Evolutionary conservation across 2,888 invertebrate genomes (phyloP).

Genomic region (Choristoneura rosaceana): DNA sequence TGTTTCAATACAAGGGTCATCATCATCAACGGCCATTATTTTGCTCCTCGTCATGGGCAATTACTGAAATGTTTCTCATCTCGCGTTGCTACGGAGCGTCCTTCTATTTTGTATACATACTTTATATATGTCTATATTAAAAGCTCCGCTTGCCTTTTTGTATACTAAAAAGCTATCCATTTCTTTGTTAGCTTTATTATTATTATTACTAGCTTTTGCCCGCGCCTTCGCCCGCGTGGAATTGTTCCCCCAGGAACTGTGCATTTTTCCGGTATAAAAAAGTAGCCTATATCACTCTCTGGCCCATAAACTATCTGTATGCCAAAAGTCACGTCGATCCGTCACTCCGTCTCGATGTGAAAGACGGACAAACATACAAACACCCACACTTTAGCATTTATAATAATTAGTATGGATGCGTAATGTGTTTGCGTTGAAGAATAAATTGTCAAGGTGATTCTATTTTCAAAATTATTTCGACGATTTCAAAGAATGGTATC

Average conservation of each 20-base stretch:
- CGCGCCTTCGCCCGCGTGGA: too few relatives aligned
- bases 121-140: too few relatives aligned
- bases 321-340: too few relatives aligned
- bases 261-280: too few relatives aligned
- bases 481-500: slow-evolving; percentile 3
- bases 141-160: slow-evolving; percentile 5
- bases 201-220: neutral
- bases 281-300: too few relatives aligned
- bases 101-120: slow-evolving; percentile 17
- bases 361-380: too few relatives aligned
- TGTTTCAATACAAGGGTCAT: slow-evolving; percentile 21
- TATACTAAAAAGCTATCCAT: neutral
- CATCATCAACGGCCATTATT: slow-evolving; percentile 31
- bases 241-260: too few relatives aligned
- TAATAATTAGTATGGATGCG: too few relatives aligned
- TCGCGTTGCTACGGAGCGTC: slow-evolving; percentile 1
- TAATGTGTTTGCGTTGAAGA: neutral
- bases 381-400: too few relatives aligned
- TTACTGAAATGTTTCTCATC: slow-evolving; percentile 25
- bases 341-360: too few relatives aligned
- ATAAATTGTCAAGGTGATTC: neutral
- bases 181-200: neutral
- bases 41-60: slow-evolving; percentile 25
- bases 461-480: neutral
- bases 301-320: too few relatives aligned